Evolutionary conservation across 2,113 vertebrate genomes (phyloP), one percentile per base, ranked within the genome.

Genomic region (Mormoops blainvillei): DNA sequence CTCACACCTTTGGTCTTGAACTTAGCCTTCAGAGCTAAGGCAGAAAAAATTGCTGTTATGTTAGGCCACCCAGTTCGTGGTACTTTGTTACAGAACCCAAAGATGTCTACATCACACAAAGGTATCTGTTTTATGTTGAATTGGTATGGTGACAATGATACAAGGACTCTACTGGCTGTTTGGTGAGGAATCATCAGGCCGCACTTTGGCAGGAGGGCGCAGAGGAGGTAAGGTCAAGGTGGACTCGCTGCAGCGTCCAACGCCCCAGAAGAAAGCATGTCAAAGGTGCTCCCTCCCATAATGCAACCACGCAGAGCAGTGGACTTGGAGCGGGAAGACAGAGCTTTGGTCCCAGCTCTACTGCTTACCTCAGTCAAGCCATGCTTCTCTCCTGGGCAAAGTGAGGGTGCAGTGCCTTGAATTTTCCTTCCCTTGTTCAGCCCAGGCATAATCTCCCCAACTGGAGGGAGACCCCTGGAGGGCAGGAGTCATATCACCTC

Each of bases 221-320:
- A 7, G n/a, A 74, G 81, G 43, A 77, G 13, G 18, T 3, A 1
- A 31, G 83, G 19, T 38, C 63, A 3, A 48, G 24, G 3, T 0
- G 33, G 31, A 20, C 22, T 89, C 77, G 24, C 20, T 15, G 43
- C 71, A 28, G 41, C 2, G 26, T 18, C 28, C 26, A 12, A 48
- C 4, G 20, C 2, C 31, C 70, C 26, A 0, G 58, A 84, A 84
- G 86, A 81, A 67, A 24, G 65, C 63, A 3, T 22, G 43, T 73
- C 48, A 9, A 22, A 50, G 24, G 58, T 4, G 12, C 36, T 70
- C 24, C 14, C 58, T 58, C 45, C 3, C 18, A 4, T 16, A 31
- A 56, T 52, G 52, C 4, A 20, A 0, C n/a, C 33, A 1, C 4
- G n/a, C 1, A 2, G 56, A 36, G 36, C 5, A 0, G 7, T 4